phyloP scores from a whole-genome alignment of 2,888 invertebrate genomes.

The Neuroscelio doddi region DNA sequence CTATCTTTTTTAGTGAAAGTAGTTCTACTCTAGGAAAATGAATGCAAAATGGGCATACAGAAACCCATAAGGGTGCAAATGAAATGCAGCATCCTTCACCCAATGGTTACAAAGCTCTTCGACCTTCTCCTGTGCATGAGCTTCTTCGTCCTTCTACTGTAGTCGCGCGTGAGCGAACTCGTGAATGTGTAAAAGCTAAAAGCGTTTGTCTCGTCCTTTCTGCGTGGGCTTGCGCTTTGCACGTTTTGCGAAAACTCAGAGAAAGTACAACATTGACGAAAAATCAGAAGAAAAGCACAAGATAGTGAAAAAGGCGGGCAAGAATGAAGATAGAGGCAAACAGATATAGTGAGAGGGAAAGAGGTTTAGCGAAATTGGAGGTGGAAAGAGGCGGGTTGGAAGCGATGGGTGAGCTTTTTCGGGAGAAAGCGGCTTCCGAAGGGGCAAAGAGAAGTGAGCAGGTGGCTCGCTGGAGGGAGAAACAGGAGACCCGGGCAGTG shows the following conservation, averaged over 20 bases:
- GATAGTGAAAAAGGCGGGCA: neutral
- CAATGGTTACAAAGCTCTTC: conserved; percentile 23
- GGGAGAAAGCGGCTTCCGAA: conserved; percentile 46
- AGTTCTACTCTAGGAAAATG: too few species aligned
- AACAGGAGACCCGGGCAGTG: conserved; percentile 71
- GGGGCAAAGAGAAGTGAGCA: conserved; percentile 45
- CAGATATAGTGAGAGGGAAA: neutral
- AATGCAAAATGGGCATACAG: too few species aligned
- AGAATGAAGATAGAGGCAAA: neutral
- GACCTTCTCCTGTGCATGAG: conserved; percentile 21
- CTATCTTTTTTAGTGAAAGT: too few species aligned
- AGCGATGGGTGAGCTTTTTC: conserved; percentile 54
- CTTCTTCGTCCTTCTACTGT: conserved; percentile 6
- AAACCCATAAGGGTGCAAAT: neutral
- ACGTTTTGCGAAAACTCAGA: conserved; percentile 17
- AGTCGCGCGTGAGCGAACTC: conserved; percentile 31
- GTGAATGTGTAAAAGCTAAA: conserved; percentile 35
- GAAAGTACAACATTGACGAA: conserved; percentile 34
- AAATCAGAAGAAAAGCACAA: conserved; percentile 13
- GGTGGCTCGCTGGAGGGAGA: conserved; percentile 61
- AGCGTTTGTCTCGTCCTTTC: conserved; percentile 39
- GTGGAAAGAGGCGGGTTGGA: conserved; percentile 47
- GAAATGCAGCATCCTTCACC: conserved; percentile 30
- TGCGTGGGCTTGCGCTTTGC: conserved; percentile 50
- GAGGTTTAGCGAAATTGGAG: conserved; percentile 20